phyloP scores from a whole-genome alignment of 1,140 invertebrate species.

The Andricus grossulariae region DNA sequence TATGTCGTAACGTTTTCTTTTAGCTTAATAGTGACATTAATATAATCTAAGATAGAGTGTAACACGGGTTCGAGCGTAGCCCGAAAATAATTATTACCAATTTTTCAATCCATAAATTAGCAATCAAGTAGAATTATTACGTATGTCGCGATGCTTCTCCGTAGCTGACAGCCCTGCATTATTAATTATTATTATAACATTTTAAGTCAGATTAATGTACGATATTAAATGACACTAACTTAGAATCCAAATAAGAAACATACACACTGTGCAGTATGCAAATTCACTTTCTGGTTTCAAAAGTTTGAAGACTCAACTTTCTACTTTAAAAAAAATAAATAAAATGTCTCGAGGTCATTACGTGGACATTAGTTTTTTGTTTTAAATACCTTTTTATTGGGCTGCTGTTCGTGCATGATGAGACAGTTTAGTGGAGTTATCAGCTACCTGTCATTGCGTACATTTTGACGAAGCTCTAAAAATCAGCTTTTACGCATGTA shows the following conservation, averaged over 20 bases:
- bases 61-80: conserved; percentile 60
- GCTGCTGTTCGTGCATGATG: not conserved
- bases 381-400: conserved; percentile 9
- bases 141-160: conserved; percentile 45
- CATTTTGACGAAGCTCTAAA: conserved; percentile 56
- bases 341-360: too few species aligned
- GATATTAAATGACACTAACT: too few species aligned
- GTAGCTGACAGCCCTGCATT: conserved; percentile 42
- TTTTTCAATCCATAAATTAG: conserved; percentile 59
- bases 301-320: too few species aligned
- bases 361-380: not conserved
- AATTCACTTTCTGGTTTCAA: too few species aligned
- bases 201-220: too few species aligned
- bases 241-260: too few species aligned
- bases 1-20: conserved; percentile 54
- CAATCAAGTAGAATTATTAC: conserved; percentile 61
- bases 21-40: conserved; percentile 53
- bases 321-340: too few species aligned
- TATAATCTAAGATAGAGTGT: conserved; percentile 62
- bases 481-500: conserved; percentile 53
- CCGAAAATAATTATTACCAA: conserved; percentile 60
- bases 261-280: too few species aligned
- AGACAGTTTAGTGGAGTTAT: not conserved
- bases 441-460: conserved; percentile 31
- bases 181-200: not conserved